Conservation (phyloP, 2,113 vertebrate genomes). For the Stigmatopora argus region DNA sequence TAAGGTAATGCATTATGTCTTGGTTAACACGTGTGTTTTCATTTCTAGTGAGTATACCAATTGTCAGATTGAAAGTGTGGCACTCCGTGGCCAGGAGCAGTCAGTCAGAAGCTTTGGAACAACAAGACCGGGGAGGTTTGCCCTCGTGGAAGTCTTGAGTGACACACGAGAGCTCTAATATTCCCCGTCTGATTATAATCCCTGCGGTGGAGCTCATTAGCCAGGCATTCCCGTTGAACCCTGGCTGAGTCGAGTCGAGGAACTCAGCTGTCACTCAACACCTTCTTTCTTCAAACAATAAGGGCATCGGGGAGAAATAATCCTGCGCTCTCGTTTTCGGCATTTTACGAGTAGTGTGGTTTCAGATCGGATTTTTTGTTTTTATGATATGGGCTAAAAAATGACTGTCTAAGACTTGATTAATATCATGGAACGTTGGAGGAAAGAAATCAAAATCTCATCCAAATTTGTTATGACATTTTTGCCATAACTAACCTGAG, state of each 20-base stretch:
- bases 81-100: constrained; percentile 59
- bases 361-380: constrained; percentile 12
- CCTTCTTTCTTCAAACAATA: constrained; percentile 62
- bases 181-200: constrained; percentile 71
- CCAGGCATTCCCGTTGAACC: constrained; percentile 72
- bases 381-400: constrained; percentile 15
- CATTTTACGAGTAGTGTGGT: constrained; percentile 38
- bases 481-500: background rate
- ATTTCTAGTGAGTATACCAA: too few species aligned
- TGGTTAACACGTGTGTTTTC: too few species aligned
- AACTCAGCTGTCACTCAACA: constrained; percentile 72
- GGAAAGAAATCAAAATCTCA: background rate
- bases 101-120: constrained; percentile 49
- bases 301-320: constrained; percentile 65
- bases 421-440: constrained; percentile 22
- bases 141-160: constrained; percentile 41
- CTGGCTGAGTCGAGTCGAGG: constrained; percentile 62
- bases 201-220: constrained; percentile 71
- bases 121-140: constrained; percentile 58
- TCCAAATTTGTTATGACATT: background rate
- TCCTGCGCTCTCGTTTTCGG: constrained; percentile 37
- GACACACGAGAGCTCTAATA: constrained; percentile 72
- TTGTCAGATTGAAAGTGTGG: too few species aligned
- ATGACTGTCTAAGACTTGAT: constrained; percentile 30
- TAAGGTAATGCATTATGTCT: too few species aligned